phyloP scores from a whole-genome alignment of 2,113 vertebrate genomes.

The Turnix velox region DNA sequence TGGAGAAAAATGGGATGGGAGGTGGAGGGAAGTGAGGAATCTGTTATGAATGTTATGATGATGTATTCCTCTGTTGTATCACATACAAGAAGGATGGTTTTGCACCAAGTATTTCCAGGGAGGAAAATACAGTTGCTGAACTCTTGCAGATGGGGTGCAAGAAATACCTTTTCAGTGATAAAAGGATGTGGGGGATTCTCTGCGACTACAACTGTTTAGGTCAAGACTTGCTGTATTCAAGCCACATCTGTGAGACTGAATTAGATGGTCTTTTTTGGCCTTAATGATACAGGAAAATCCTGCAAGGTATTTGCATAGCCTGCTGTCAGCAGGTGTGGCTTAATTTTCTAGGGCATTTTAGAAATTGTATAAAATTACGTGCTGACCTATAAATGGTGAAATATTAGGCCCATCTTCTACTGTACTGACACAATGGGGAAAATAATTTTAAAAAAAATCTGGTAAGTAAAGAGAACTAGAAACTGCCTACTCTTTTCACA shows the following conservation, averaged over 20 bases:
- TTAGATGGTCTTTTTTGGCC: not conserved
- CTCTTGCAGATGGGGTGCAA: not conserved
- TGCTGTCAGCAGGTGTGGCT: not conserved
- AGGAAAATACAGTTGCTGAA: not conserved
- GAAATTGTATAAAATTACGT: not conserved
- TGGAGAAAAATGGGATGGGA: not conserved
- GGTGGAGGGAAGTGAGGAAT: not conserved
- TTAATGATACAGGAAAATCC: not conserved
- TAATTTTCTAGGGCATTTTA: not conserved
- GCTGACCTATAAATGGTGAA: not conserved
- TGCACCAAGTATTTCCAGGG: not conserved
- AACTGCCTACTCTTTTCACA: constrained; percentile 4
- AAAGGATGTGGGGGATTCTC: not conserved
- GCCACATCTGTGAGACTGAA: not conserved
- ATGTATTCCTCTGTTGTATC: not conserved
- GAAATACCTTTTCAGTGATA: not conserved
- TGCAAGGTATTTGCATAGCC: not conserved
- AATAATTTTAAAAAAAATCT: constrained; percentile 43
- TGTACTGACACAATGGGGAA: constrained; percentile 23
- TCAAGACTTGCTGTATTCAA: not conserved
- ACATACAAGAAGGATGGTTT: not conserved
- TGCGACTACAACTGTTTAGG: not conserved
- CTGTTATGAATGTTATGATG: not conserved
- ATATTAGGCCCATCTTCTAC: not conserved
- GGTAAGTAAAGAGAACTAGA: constrained; percentile 15